Evolutionary conservation across 2,113 vertebrate species (phyloP).

Genomic region (Blennius ocellaris): DNA sequence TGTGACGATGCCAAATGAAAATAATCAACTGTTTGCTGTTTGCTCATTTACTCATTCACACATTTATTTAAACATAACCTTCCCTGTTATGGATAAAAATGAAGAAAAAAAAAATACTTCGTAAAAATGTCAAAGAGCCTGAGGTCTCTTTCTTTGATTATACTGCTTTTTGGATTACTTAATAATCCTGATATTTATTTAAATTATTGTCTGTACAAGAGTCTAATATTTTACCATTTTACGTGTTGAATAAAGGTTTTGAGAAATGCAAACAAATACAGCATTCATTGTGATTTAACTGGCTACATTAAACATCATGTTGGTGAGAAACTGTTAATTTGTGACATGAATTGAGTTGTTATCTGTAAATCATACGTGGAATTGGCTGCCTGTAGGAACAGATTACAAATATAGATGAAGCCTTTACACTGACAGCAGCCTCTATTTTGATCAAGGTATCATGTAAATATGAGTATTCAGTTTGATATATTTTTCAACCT

Average conservation of each 20-base stretch:
- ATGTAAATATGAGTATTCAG: no score
- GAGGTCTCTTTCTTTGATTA: constrained; percentile 55
- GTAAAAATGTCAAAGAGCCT: constrained; percentile 38
- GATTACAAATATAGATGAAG: no score
- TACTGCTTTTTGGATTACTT: constrained; percentile 69
- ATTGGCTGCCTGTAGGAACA: no score
- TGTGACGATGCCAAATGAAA: constrained; percentile 80
- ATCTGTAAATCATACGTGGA: no score
- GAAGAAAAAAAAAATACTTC: constrained; percentile 30
- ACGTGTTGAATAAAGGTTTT: constrained; percentile 76
- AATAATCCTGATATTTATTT: constrained; percentile 74
- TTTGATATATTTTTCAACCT: no score
- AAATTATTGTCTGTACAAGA: constrained; percentile 68
- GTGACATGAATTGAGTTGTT: no score
- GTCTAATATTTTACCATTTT: constrained; percentile 76
- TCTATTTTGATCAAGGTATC: no score
- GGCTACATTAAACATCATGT: not conserved
- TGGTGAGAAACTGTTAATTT: no score
- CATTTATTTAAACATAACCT: constrained; percentile 61
- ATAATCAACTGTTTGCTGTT: constrained; percentile 63
- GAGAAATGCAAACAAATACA: constrained; percentile 66
- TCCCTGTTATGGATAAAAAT: constrained; percentile 46
- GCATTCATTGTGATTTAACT: constrained; percentile 1
- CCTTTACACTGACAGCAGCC: no score
- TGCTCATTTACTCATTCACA: constrained; percentile 66